phyloP scores from a whole-genome alignment of 2,888 invertebrate species.

The Panorpa germanica region DNA sequence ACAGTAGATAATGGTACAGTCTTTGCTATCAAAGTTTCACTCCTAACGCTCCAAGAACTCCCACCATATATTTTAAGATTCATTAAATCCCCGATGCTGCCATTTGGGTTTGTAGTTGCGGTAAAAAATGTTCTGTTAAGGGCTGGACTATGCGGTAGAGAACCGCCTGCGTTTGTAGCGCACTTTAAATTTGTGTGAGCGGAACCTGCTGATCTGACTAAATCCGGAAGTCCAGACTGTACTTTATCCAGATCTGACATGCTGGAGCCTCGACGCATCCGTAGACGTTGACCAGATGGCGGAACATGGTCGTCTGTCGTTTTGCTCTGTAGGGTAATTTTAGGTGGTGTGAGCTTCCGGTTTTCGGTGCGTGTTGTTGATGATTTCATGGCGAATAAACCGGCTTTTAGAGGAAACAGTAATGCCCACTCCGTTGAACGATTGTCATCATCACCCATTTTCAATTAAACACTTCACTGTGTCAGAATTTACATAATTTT shows the following conservation, averaged over 20 bases:
- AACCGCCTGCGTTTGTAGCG: conserved; percentile 24
- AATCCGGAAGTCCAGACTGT: conserved; percentile 22
- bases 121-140: conserved; percentile 25
- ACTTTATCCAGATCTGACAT: conserved; percentile 54
- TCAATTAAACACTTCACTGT: conserved; percentile 4
- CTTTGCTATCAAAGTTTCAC: conserved; percentile 50
- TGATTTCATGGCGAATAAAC: conserved; percentile 32
- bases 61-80: conserved; percentile 53
- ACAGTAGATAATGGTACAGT: conserved; percentile 58
- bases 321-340: too few species aligned
- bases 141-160: conserved; percentile 31
- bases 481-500: conserved; percentile 6
- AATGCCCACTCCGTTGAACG: conserved; percentile 35
- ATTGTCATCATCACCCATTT: conserved; percentile 24
- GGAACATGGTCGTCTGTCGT: conserved; percentile 14
- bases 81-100: conserved; percentile 64
- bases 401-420: conserved; percentile 34
- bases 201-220: conserved; percentile 26
- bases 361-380: conserved; percentile 19
- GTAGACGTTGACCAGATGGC: conserved; percentile 20
- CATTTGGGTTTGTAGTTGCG: conserved; percentile 27
- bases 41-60: conserved; percentile 48
- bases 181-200: conserved; percentile 18
- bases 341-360: conserved; percentile 14
- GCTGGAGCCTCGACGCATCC: conserved; percentile 49